phyloP scores from a whole-genome alignment of 2,797 vertebrate species.

The Pseudochromis fuscus region DNA sequence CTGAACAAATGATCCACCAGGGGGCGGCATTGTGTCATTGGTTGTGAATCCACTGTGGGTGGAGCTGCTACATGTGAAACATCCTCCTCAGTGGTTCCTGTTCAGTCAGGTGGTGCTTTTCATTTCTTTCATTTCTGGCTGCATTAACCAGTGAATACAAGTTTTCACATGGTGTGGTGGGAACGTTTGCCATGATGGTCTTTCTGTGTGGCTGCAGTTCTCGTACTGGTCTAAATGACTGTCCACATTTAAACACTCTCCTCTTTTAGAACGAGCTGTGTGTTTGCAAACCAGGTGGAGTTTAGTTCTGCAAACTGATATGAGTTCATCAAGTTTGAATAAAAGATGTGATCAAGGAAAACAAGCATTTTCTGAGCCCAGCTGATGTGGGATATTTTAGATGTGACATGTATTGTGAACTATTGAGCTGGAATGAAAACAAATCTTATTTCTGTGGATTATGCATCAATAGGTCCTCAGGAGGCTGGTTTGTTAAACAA shows the following conservation, averaged over 20 bases:
- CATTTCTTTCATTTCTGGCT: neutral
- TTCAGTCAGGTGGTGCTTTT: neutral
- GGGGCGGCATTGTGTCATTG: conserved; percentile 6
- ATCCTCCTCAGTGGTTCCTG: neutral
- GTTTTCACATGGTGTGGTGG: neutral
- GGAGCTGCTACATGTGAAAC: neutral
- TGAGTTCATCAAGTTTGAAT: no score
- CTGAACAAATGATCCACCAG: conserved; percentile 20
- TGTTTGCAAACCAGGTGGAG: neutral
- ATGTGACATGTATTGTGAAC: no score
- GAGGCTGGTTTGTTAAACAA: no score
- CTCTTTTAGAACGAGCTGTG: neutral
- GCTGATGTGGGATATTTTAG: no score
- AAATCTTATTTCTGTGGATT: no score
- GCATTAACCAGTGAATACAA: neutral
- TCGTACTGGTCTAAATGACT: neutral
- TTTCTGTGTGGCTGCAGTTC: neutral
- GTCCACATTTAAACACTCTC: neutral
- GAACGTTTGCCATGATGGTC: neutral
- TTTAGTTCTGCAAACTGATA: no score
- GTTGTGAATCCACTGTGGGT: neutral
- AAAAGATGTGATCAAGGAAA: no score
- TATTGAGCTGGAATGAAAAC: no score
- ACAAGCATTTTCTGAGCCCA: no score
- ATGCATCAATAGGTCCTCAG: no score